Conservation (phyloP, 2,113 vertebrate species). For the Miniopterus natalensis region DNA sequence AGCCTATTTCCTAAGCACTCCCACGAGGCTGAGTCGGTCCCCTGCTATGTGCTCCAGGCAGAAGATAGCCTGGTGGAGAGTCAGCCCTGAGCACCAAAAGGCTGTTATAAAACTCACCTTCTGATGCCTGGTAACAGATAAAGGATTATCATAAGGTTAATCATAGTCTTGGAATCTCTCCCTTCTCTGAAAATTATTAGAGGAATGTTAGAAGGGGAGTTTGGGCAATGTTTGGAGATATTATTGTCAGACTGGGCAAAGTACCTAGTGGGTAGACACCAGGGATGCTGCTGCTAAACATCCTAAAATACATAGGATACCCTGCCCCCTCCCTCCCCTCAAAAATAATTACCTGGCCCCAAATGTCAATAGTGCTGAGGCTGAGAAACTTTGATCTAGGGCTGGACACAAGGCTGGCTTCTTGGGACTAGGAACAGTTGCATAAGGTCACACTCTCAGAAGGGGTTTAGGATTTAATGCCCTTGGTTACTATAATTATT, state of each 20-base stretch:
- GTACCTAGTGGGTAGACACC: background rate
- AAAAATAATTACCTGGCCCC: background rate
- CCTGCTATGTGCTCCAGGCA: background rate
- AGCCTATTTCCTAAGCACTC: background rate
- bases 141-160: background rate
- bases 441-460: background rate
- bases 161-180: background rate
- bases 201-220: background rate
- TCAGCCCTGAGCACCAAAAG: background rate
- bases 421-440: background rate
- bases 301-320: background rate
- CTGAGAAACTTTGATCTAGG: background rate
- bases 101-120: background rate
- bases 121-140: background rate
- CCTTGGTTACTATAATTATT: background rate
- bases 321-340: accelerated
- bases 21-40: background rate
- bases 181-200: background rate
- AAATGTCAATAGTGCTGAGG: background rate
- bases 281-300: background rate
- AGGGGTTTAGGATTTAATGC: background rate
- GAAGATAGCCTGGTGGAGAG: too few species aligned
- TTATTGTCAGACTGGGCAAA: background rate
- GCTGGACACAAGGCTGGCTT: background rate
- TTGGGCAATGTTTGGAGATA: background rate